Base-by-base conservation (phyloP, 2,797 vertebrate species). In the Mormyrops attenuatus region DNA sequence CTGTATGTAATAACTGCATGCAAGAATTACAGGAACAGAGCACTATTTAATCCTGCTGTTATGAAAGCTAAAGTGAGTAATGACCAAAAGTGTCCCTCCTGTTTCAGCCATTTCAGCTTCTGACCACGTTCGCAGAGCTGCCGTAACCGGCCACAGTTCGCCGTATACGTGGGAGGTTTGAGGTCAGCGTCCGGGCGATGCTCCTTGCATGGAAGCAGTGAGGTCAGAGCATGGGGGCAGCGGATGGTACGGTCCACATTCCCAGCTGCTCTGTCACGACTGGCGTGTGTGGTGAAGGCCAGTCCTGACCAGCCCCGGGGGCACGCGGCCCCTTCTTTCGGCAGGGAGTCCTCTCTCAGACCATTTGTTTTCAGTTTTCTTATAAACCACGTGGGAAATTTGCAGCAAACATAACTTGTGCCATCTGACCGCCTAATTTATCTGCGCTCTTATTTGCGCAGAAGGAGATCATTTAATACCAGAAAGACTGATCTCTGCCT, bases 261-360 rank as follows among this genome's bases (percentile, higher is more conserved):
- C 77, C 88, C 88, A 89, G 80, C 55, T 85, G 77, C 84, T 50
- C 26, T 85, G 52, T 89, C 88, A 89, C 11, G 22, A 41, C n/a
- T 15, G 55, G 80, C 3, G 3, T 85, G 80, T 57, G 77, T 5
- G 38, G 80, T 84, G 50, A 89, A 53, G 20, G n/a, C 53, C 88
- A 22, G 8, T 55, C 52, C 50, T 44, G 34, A 34, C 30, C 44
- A 50, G 69, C 66, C 88, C 30, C 3, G 20, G 15, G 22, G 6
- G 47, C 66, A 57, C 38, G 2, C 20, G 3, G 30, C 38, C 49
- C 73, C 15, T 49, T 4, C 50, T 15, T 22, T 8, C 53, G 2
- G 52, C 73, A 53, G n/a, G 8, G 30, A 52, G 26, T 77, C 34
- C 73, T 80, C 49, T 50, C 60, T 8, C 3, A 66, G 44, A 38